Base-by-base conservation (phyloP, 2,797 vertebrate genomes). In the Lepus townsendii region DNA sequence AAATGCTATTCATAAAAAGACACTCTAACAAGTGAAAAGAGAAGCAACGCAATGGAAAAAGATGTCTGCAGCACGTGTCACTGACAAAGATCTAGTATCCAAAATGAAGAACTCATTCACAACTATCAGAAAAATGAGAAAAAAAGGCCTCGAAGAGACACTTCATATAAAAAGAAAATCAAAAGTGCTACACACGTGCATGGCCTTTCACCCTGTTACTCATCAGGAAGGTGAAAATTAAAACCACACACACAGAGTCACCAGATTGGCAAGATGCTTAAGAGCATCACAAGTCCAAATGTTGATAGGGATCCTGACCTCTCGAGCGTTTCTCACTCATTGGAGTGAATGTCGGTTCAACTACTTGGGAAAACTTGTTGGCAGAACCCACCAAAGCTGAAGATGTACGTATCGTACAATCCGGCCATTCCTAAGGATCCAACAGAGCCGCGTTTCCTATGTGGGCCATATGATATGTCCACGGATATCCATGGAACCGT, bases 71-170 rank as follows among this genome's bases (percentile, higher is more conserved):
- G 42, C 35, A 30, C 19, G 47, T 22, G 9, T 50, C 60, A 77
- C 78, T 86, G 75, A 68, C 71, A 80, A 92, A 95, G 91, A 62
- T 20, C 32, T 54, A 84, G 60, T 80, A 76, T 95, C 63, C 73
- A 42, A 95, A 63, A 80, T 88, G 66, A 93, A 92, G 93, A 90
- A 42, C 63, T 54, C 75, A 90, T 88, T 93, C 63, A 95, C 60
- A 69, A 85, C 60, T 88, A 52, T 94, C 62, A 88, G 71, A 22
- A 57, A 95, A 65, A 83, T 35, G 42, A 30, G 26, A 84, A 60
- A 63, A 83, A 83, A 50, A 47, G 42, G 42, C 54, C 63, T 65
- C 19, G 27, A 90, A 66, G 71, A 83, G 30, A 54, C 83, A 77
- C 30, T 83, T 72, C 32, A 60, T 71, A 50, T 47, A 57, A 87